Percentiles rank a stretch among this genome's conserved stretches.
Evolutionary conservation across 35 echinoderm and acorn worm species (phyloP).

Genomic region (Heliocidaris erythrogramma): DNA sequence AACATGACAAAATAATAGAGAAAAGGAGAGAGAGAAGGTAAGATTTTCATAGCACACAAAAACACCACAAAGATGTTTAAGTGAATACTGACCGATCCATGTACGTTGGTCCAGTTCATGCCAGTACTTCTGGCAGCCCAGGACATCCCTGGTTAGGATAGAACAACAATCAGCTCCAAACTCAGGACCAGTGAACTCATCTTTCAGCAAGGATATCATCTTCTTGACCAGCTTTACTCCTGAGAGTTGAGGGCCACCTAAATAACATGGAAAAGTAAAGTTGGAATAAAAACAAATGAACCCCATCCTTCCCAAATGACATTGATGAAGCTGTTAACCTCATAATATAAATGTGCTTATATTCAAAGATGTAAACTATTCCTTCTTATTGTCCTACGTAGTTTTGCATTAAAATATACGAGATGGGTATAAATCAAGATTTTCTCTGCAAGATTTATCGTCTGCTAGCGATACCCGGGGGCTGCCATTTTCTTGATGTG

Average conservation of each 20-base stretch:
- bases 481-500: too few relatives aligned
- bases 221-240: constrained; percentile 49
- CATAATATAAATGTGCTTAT: too few relatives aligned
- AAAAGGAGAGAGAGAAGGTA: neutral
- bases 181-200: constrained; percentile 46
- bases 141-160: constrained; percentile 61
- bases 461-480: too few relatives aligned
- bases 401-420: too few relatives aligned
- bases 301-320: neutral
- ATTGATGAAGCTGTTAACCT: too few relatives aligned
- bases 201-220: constrained; percentile 50
- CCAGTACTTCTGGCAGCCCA: constrained; percentile 65
- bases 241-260: constrained; percentile 60
- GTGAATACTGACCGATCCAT: constrained; percentile 47
- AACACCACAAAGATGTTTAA: neutral
- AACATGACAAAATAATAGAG: neutral
- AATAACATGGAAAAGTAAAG: neutral
- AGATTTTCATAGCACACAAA: neutral
- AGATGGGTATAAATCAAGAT: too few relatives aligned
- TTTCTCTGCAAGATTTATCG: too few relatives aligned
- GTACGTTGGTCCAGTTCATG: constrained; percentile 48
- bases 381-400: too few relatives aligned
- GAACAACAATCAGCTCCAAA: constrained; percentile 82
- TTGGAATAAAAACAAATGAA: neutral
- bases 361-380: too few relatives aligned